Percentiles rank a stretch among this genome's conserved stretches.
Conservation (phyloP, 2,113 vertebrate genomes). For the Apus apus region DNA sequence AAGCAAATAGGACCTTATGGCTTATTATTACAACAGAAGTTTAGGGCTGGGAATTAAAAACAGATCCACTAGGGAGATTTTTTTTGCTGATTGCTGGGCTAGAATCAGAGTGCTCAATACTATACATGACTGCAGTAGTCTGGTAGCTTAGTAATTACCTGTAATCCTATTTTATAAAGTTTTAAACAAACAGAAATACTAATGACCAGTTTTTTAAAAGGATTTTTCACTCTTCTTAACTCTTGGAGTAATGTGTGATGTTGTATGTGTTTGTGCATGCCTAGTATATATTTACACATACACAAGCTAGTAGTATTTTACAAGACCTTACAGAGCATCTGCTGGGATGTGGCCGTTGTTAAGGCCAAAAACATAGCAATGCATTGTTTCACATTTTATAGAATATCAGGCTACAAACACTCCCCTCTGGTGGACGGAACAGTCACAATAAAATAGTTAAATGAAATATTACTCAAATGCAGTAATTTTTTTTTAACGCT, state of each 20-base stretch:
- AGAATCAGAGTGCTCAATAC: not conserved
- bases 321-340: not conserved
- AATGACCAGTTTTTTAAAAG: not conserved
- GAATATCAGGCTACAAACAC: not conserved
- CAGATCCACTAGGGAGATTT: not conserved
- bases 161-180: not conserved
- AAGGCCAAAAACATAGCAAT: not conserved
- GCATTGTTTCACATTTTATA: not conserved
- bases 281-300: not conserved
- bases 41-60: not conserved
- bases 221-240: not conserved
- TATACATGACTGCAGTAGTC: not conserved
- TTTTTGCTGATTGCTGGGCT: not conserved
- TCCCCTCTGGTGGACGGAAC: slow-evolving; percentile 1
- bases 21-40: not conserved
- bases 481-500: not conserved
- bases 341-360: not conserved
- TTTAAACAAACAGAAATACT: not conserved
- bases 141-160: not conserved
- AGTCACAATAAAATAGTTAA: not conserved
- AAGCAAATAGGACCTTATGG: not conserved
- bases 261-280: not conserved
- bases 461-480: not conserved
- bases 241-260: not conserved
- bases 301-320: not conserved